Conservation (phyloP, 2,888 invertebrate genomes). For the Pteria penguin region DNA sequence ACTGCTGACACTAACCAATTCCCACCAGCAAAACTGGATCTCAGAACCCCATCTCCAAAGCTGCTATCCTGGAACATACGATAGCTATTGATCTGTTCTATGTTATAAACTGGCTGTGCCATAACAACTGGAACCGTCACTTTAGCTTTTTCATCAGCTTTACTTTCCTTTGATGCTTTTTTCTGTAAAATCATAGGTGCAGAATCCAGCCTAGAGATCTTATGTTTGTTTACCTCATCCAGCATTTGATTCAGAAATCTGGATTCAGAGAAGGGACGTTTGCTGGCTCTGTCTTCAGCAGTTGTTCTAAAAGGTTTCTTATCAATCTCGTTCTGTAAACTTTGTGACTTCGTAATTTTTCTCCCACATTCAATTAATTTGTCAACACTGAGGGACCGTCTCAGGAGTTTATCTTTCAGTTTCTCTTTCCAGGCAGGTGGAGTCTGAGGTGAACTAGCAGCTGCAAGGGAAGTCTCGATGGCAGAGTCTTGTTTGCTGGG, state of each 20-base stretch:
- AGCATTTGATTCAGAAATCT: not conserved
- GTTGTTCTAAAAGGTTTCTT: not conserved
- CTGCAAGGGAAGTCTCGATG: too few species aligned
- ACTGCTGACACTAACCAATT: too few species aligned
- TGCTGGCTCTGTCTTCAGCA: not conserved
- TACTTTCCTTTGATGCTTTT: not conserved
- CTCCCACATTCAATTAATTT: conserved; percentile 13
- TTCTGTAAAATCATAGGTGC: conserved; percentile 1
- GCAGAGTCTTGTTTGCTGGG: too few species aligned
- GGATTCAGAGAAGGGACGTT: not conserved
- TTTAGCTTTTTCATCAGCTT: not conserved
- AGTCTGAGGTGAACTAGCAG: too few species aligned
- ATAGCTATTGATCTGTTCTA: conserved; percentile 30
- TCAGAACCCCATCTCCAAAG: not conserved
- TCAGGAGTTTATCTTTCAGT: conserved; percentile 73
- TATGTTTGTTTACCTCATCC: not conserved
- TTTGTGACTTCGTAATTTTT: not conserved
- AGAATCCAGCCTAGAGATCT: not conserved
- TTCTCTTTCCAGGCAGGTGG: conserved; percentile 53
- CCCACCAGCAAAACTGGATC: not conserved
- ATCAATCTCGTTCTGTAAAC: not conserved
- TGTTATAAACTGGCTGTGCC: conserved; percentile 49
- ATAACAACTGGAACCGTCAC: conserved; percentile 59
- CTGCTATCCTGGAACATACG: conserved; percentile 1
- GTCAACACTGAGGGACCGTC: conserved; percentile 76